Conservation (phyloP, 2,888 invertebrate species). For the Elysia crispata region DNA sequence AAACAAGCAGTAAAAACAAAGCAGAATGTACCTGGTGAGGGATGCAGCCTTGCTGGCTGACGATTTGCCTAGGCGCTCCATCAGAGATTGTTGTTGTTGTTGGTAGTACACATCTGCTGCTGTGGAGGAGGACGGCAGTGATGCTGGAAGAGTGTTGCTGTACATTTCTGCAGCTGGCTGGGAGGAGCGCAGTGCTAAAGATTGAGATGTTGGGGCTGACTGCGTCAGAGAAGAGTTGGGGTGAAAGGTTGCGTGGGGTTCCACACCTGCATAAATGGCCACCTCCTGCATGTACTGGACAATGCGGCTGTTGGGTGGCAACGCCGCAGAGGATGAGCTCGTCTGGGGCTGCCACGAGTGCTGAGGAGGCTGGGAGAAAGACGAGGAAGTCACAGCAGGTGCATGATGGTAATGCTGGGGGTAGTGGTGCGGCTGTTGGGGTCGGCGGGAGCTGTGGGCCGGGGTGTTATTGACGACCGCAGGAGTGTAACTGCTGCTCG, state of each 20-base stretch:
- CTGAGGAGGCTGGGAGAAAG: background rate
- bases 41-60: slow-evolving; percentile 2
- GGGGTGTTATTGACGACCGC: slow-evolving; percentile 17
- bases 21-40: no score
- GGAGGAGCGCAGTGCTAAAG: slow-evolving; percentile 18
- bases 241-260: slow-evolving; percentile 41
- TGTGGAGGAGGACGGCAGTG: background rate
- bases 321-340: background rate
- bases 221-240: slow-evolving; percentile 28
- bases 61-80: slow-evolving; percentile 41
- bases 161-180: no score
- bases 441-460: background rate
- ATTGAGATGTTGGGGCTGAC: slow-evolving; percentile 51
- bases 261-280: slow-evolving; percentile 70
- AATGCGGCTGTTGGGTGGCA: slow-evolving; percentile 65
- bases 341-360: no score
- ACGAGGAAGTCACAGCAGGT: background rate
- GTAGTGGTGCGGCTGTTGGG: background rate
- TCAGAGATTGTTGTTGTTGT: slow-evolving; percentile 39
- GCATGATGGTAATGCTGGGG: background rate
- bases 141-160: no score
- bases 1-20: no score
- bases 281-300: slow-evolving; percentile 75
- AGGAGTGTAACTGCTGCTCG: background rate
- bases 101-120: background rate